phyloP scores from a whole-genome alignment of 2,797 vertebrate species.

The Buphagus erythrorhynchus region DNA sequence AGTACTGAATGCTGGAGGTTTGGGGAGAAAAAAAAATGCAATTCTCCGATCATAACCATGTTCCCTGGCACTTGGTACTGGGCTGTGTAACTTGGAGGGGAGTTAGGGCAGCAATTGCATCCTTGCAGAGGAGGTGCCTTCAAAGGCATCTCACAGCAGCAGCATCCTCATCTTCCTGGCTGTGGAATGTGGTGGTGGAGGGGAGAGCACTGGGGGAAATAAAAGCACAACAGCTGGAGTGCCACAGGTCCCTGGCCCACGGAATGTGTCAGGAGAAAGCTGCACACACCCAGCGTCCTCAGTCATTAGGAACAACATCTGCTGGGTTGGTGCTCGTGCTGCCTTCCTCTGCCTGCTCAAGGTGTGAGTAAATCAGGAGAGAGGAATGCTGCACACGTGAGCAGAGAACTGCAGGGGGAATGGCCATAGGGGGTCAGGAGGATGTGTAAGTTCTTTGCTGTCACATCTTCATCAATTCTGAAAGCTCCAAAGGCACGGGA shows the following conservation, averaged over 20 bases:
- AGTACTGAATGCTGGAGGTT: neutral
- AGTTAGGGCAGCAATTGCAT: neutral
- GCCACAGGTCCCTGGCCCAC: conserved; percentile 26
- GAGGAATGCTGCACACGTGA: neutral
- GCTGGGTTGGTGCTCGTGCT: neutral
- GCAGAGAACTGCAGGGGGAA: neutral
- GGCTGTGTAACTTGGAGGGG: neutral
- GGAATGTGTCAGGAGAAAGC: neutral
- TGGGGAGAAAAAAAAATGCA: neutral
- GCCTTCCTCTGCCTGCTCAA: conserved; percentile 32
- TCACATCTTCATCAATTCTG: neutral
- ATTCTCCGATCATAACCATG: rapidly evolving
- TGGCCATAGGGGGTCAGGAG: neutral
- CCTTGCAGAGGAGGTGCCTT: neutral
- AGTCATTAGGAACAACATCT: conserved; percentile 29
- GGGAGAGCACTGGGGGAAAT: neutral
- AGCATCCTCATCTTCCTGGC: neutral
- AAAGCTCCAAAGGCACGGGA: neutral
- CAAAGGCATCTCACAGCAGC: neutral
- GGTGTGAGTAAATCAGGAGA: conserved; percentile 28
- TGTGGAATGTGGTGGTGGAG: neutral
- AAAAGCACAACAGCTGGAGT: conserved; percentile 30
- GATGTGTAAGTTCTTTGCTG: neutral
- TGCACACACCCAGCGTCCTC: neutral
- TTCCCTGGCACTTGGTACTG: neutral